Base-by-base conservation (phyloP, 2,888 invertebrate species). In the Acanthosepion lycidas region DNA sequence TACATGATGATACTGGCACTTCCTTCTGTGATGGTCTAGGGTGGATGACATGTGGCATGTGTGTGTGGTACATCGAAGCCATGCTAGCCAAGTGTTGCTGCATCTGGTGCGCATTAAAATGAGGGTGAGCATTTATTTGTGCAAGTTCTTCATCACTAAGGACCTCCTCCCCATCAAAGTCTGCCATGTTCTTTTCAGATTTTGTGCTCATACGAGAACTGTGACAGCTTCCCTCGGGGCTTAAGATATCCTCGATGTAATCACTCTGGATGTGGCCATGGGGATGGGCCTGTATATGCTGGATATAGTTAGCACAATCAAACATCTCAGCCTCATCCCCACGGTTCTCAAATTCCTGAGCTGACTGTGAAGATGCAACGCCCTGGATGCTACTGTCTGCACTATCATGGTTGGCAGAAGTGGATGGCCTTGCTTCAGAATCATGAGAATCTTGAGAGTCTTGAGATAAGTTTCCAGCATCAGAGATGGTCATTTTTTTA, bases 121-220 rank as follows among this genome's bases (percentile, higher is more conserved):
- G 96, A 42, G 96, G 95, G 94, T 96, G 96, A 6, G 96, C 96
- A 95, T 97, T 96, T 94, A 97, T 97, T 96, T 96, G 96, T 18
- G 96, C 97, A 93, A 97, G 95, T 94, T 97, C 97, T 94, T 97
- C 97, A 94, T 97, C 97, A 95, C 97, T 97, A 94, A 97, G 95
- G n/a, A 96, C 96, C 64, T 97, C 97, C 95, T 97, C 97, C 12
- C 99, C 99, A 96, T 99, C 99, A 96, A 99, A 98, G 97, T 99
- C 99, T 0, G 99, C 99, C 98, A 99, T 98, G 97, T 99, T 99
- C 96, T 99, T 99, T 96, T 99, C 99, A 4, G 99, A 99, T 97
- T 99, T 99, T 96, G 98, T 99, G 95, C 99, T 99, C 98, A 99
- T 98, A 64, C 98, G 98, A 0, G 99, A 99, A n/a, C 99, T 99